Evolutionary conservation across 2,113 vertebrate genomes (phyloP).

Genomic region (Callaeas wilsoni): DNA sequence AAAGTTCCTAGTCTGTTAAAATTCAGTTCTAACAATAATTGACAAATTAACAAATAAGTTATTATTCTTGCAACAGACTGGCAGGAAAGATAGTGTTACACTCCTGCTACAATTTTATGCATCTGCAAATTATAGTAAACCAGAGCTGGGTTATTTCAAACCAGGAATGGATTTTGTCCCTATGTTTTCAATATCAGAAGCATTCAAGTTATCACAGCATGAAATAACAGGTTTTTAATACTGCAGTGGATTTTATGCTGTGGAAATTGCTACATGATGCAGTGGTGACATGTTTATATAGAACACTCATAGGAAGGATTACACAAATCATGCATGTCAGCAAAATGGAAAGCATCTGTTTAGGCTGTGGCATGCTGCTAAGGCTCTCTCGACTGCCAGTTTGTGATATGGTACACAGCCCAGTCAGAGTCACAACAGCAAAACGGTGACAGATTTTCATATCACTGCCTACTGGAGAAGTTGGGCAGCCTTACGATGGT

Average conservation of each 20-base stretch:
- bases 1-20: background rate
- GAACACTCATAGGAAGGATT: conserved; percentile 44
- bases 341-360: conserved; percentile 61
- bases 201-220: conserved; percentile 56
- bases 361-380: conserved; percentile 21
- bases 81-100: conserved; percentile 23
- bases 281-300: conserved; percentile 57
- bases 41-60: background rate
- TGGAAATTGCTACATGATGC: conserved; percentile 58
- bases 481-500: background rate
- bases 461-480: background rate
- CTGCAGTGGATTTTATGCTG: conserved; percentile 27
- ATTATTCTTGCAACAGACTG: background rate
- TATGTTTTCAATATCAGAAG: conserved; percentile 54
- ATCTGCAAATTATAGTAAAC: conserved; percentile 34
- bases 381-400: background rate
- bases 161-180: background rate
- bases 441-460: background rate
- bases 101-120: conserved; percentile 10
- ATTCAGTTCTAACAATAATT: background rate
- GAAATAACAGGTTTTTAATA: conserved; percentile 58
- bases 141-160: conserved; percentile 30
- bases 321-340: conserved; percentile 55
- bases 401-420: background rate
- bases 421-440: background rate